phyloP scores from a whole-genome alignment of 2,113 vertebrate species.

The Sinocyclocheilus anophthalmus region DNA sequence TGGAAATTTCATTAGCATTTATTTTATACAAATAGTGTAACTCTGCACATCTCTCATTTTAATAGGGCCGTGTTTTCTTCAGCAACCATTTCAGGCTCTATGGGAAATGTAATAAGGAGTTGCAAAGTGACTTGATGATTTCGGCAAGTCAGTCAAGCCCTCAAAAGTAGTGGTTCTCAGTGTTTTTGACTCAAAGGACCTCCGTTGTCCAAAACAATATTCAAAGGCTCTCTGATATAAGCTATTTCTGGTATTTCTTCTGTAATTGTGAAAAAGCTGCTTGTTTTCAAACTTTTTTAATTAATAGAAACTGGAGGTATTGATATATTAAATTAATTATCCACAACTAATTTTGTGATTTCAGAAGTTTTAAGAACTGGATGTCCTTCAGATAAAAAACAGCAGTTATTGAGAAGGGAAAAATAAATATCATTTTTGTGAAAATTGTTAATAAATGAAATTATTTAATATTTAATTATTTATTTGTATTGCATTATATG shows the following conservation, averaged over 20 bases:
- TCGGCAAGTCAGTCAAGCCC: neutral
- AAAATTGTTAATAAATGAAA: too few species aligned
- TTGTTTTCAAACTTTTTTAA: neutral
- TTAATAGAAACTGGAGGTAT: neutral
- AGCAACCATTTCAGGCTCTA: constrained; percentile 22
- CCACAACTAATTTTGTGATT: neutral
- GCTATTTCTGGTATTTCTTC: neutral
- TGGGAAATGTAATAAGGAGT: constrained; percentile 11
- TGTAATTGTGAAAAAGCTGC: neutral
- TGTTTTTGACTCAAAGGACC: neutral
- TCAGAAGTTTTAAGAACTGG: neutral
- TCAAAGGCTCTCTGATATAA: neutral
- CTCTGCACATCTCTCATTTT: constrained; percentile 28
- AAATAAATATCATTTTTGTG: too few species aligned
- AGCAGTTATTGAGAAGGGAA: too few species aligned
- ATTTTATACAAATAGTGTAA: constrained; percentile 33
- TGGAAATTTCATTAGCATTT: constrained; percentile 37
- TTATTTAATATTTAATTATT: too few species aligned
- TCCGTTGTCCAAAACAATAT: neutral
- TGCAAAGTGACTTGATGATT: constrained; percentile 19
- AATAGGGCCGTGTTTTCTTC: constrained; percentile 19
- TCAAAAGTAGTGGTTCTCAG: neutral
- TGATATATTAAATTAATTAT: neutral
- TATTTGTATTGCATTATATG: too few species aligned
- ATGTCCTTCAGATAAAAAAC: too few species aligned